These are phyloP conservation scores for Palythoa heliodiscus DNA, from an alignment of 92 coral and sea anemone species.

Conservation along the genomic window DNA sequence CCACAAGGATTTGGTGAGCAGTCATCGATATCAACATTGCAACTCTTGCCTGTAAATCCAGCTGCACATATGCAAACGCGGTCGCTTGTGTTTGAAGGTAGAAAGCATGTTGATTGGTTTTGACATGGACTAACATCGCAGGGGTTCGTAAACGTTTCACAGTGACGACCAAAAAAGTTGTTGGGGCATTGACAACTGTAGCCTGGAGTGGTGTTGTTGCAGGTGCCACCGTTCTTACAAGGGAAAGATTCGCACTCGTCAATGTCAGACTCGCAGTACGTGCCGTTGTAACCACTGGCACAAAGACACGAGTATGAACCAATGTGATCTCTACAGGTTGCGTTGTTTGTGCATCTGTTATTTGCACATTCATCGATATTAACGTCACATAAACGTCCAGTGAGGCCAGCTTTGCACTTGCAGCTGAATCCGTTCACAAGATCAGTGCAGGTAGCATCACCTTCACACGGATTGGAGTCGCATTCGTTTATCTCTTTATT, in stretches of 20 bases:
- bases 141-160: conserved; percentile 45
- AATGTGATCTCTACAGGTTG: conserved; percentile 61
- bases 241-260: conserved; percentile 59
- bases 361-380: conserved; percentile 65
- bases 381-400: conserved; percentile 54
- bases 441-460: conserved; percentile 63
- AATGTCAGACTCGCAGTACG: conserved; percentile 59
- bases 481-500: conserved; percentile 55
- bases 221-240: conserved; percentile 69
- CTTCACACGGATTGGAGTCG: conserved; percentile 53
- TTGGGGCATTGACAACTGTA: conserved; percentile 58
- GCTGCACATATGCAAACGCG: conserved; percentile 52
- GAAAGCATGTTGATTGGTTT: conserved; percentile 37
- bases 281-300: conserved; percentile 65
- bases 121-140: conserved; percentile 57
- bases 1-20: conserved; percentile 68
- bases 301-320: conserved; percentile 60
- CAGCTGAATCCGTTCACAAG: conserved; percentile 47
- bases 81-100: neutral
- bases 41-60: conserved; percentile 57
- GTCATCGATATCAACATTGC: conserved; percentile 66
- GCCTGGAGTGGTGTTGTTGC: conserved; percentile 54
- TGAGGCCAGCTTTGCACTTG: conserved; percentile 57
- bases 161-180: conserved; percentile 58
- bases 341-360: conserved; percentile 67